Percentiles rank a stretch among this genome's conserved stretches.
Evolutionary conservation across 2,888 invertebrate species (phyloP).

Genomic region (Anarsia innoxiella): DNA sequence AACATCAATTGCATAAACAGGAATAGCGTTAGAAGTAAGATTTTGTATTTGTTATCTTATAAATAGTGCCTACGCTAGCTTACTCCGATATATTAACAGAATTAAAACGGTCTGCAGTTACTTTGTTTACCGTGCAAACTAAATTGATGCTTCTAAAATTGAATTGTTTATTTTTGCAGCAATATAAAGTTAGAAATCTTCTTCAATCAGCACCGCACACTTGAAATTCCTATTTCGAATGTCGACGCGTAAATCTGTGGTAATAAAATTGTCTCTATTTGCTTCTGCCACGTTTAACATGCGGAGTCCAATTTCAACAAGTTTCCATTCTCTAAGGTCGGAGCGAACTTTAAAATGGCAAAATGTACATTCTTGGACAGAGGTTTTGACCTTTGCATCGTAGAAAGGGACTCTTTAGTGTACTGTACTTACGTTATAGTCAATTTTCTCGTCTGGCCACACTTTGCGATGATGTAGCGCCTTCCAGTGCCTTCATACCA

Average conservation of each 20-base stretch:
- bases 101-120: too few relatives aligned
- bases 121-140: too few relatives aligned
- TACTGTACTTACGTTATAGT: constrained; percentile 7
- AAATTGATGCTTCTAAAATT: too few relatives aligned
- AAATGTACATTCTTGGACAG: constrained; percentile 7
- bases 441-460: constrained; percentile 13
- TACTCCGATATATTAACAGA: too few relatives aligned
- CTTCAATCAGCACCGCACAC: not conserved
- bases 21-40: too few relatives aligned
- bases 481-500: not conserved
- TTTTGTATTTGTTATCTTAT: too few relatives aligned
- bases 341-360: constrained; percentile 5
- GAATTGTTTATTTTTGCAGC: too few relatives aligned
- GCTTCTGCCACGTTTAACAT: not conserved
- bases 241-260: not conserved
- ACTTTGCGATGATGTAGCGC: constrained; percentile 8
- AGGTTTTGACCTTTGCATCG: constrained; percentile 10
- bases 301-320: not conserved
- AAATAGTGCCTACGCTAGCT: too few relatives aligned
- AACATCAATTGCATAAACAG: too few relatives aligned
- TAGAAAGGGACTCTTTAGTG: constrained; percentile 12
- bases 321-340: constrained; percentile 1
- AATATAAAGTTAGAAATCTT: too few relatives aligned
- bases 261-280: not conserved
- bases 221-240: not conserved